phyloP scores from a whole-genome alignment of 2,797 vertebrate species.

The Capromys pilorides region DNA sequence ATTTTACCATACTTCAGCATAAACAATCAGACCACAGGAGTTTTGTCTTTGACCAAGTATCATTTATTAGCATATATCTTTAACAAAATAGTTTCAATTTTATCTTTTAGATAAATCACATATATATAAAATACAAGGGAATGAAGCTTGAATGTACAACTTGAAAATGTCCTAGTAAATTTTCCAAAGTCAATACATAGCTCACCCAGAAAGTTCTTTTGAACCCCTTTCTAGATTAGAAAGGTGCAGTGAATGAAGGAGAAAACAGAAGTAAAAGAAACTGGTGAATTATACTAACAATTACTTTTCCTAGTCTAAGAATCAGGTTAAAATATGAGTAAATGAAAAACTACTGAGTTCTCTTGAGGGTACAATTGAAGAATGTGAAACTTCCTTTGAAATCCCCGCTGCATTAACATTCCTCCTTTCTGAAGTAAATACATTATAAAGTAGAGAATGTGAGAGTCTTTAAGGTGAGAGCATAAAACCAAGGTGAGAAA shows the following conservation, averaged over 20 bases:
- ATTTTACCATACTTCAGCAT: neutral
- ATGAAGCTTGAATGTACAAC: neutral
- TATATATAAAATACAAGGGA: neutral
- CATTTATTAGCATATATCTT: neutral
- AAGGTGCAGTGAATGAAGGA: neutral
- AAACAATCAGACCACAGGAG: neutral
- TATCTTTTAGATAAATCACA: conserved; percentile 18
- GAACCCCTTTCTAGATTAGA: neutral
- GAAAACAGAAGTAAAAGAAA: neutral
- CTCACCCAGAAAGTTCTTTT: neutral
- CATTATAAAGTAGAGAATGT: conserved; percentile 58
- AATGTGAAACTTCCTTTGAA: conserved; percentile 59
- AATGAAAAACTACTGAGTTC: neutral
- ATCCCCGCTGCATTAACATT: conserved; percentile 63
- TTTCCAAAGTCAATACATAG: neutral
- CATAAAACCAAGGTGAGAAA: neutral
- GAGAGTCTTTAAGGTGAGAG: conserved; percentile 64
- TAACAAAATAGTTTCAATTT: conserved; percentile 37
- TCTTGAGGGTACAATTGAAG: neutral
- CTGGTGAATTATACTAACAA: neutral
- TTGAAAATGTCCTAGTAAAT: conserved; percentile 34
- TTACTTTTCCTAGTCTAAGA: neutral
- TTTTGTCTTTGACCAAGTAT: conserved; percentile 22
- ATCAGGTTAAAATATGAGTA: neutral
- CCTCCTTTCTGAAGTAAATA: conserved; percentile 66